These are phyloP conservation scores for Encarsia formosa DNA, from an alignment of 2,888 invertebrate genomes.

Conservation along the genomic window DNA sequence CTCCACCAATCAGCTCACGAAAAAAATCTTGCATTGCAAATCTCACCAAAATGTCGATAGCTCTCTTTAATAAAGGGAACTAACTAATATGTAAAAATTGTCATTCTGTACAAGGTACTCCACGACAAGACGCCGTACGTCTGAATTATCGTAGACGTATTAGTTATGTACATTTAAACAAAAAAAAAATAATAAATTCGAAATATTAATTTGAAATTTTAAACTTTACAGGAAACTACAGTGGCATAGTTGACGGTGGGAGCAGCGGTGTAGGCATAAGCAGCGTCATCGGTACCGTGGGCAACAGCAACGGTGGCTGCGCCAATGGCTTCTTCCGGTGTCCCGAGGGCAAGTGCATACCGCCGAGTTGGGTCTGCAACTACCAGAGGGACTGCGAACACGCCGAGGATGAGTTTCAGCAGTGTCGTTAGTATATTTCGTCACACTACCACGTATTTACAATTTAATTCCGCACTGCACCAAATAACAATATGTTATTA, in stretches of 20 bases:
- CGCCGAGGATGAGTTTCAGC: conserved; percentile 86
- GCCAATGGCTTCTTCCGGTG: conserved; percentile 77
- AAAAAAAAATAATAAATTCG: no score
- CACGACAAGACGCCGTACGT: no score
- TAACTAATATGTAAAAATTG: no score
- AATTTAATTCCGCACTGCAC: no score
- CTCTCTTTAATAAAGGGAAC: no score
- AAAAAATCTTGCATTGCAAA: neutral
- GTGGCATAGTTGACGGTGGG: neutral
- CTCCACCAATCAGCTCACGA: neutral
- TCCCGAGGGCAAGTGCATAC: conserved; percentile 83
- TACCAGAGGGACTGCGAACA: conserved; percentile 91
- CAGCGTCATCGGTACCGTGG: conserved; percentile 13
- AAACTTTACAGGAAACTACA: neutral
- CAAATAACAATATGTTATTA: no score
- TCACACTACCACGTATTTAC: no score
- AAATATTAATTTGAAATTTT: no score
- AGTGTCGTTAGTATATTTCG: conserved; percentile 78
- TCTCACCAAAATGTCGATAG: no score
- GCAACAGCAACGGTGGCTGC: conserved; percentile 48
- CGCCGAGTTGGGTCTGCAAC: conserved; percentile 83
- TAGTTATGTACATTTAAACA: no score
- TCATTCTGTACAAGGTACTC: no score
- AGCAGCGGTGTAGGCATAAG: conserved; percentile 8
- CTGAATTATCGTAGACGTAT: no score